phyloP scores from a whole-genome alignment of 2,888 invertebrate species.

The Crioceris asparagi region DNA sequence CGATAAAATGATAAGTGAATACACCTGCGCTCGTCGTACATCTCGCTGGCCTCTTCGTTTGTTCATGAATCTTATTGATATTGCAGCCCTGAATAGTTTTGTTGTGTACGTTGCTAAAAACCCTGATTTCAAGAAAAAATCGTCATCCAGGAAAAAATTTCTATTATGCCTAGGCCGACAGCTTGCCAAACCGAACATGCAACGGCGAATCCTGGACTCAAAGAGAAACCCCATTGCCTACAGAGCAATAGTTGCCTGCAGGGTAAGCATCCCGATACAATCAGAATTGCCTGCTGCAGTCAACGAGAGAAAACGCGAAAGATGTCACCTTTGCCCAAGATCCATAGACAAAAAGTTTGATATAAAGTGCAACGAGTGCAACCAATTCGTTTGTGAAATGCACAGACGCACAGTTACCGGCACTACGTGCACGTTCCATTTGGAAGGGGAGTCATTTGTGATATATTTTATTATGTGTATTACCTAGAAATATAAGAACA shows the following conservation, averaged over 20 bases:
- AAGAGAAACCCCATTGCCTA: constrained; percentile 5
- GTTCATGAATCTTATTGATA: constrained; percentile 9
- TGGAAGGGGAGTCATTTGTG: too few relatives aligned
- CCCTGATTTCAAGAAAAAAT: constrained; percentile 5
- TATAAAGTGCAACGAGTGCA: constrained; percentile 6
- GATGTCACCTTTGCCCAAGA: constrained; percentile 10
- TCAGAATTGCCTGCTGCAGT: constrained; percentile 1
- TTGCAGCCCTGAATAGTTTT: constrained; percentile 6
- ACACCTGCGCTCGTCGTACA: constrained; percentile 10
- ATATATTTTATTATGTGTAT: too few relatives aligned
- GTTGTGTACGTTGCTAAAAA: constrained; percentile 6
- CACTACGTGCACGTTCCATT: too few relatives aligned
- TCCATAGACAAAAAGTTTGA: constrained; percentile 9
- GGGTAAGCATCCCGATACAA: constrained; percentile 3
- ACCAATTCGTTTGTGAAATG: constrained; percentile 8
- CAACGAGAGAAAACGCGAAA: constrained; percentile 8
- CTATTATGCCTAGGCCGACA: constrained; percentile 7
- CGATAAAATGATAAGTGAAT: constrained; percentile 11
- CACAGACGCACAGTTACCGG: too few relatives aligned
- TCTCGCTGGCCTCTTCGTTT: constrained; percentile 9
- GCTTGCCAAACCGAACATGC: constrained; percentile 6
- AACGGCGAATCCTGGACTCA: constrained; percentile 5
- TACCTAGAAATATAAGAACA: too few relatives aligned
- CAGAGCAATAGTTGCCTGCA: constrained; percentile 10
- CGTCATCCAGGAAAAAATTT: constrained; percentile 4